These are phyloP conservation scores for Ctenopoma kingsleyae DNA, from an alignment of 2,797 vertebrate genomes.

Conservation along the genomic window DNA sequence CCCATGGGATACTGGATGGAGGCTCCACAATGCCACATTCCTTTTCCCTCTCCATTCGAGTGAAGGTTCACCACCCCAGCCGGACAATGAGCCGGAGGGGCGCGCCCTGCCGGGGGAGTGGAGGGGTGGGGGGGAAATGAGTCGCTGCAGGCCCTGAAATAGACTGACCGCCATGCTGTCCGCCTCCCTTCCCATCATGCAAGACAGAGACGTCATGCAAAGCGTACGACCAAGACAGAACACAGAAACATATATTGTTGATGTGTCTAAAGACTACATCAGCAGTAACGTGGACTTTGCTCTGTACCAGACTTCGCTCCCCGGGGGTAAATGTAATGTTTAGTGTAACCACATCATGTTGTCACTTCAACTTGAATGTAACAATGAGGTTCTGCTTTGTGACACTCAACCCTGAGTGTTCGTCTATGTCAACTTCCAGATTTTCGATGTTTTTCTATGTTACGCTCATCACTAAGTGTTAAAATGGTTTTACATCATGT, in stretches of 20 bases:
- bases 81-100: conserved; percentile 76
- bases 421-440: neutral
- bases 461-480: too few species aligned
- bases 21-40: conserved; percentile 73
- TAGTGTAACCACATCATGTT: neutral
- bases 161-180: conserved; percentile 39
- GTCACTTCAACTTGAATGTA: neutral
- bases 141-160: conserved; percentile 69
- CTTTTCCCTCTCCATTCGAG: conserved; percentile 66
- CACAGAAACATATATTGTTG: neutral
- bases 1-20: conserved; percentile 54
- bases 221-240: neutral
- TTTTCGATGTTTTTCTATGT: neutral
- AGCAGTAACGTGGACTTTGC: too few species aligned
- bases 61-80: conserved; percentile 71
- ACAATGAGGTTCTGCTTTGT: neutral
- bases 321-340: neutral
- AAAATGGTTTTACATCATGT: too few species aligned
- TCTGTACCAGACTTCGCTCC: too few species aligned
- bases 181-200: conserved; percentile 28
- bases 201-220: conserved; percentile 11
- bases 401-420: too few species aligned
- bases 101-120: conserved; percentile 58
- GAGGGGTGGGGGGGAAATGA: conserved; percentile 68
- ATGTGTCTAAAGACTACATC: neutral